Base-by-base conservation (phyloP, 2,113 vertebrate species). In the Microcebus lehilahytsara region DNA sequence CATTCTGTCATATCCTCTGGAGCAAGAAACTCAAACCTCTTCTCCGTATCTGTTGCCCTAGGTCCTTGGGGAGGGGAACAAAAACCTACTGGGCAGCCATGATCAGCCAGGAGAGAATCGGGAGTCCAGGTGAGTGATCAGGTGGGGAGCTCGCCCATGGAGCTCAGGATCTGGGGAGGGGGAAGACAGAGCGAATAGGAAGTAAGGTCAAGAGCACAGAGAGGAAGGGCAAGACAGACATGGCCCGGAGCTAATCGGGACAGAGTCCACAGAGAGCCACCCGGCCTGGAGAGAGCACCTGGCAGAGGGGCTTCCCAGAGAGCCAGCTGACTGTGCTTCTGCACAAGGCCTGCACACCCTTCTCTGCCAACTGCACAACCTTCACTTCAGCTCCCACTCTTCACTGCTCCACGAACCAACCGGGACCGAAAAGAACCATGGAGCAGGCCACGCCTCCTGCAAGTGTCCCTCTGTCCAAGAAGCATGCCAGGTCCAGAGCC, bases 381-480 rank as follows among this genome's bases (percentile, higher is more conserved):
- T 67, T 60, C 11, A 25, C 11, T 51, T 78, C 81, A 86, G 22
- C 46, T 12, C 62, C 22, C 67, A 17, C 12, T 9, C n/a, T 30
- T 9, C n/a, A 14, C 86, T 62, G 8, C 49, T 23, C 34, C 42
- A 42, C 53, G 51, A 81, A 32, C 16, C 7, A 2, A 3, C 34
- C 14, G 9, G n/a, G 49, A 27, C 19, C 40, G 34, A 25, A 62
- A 69, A 0, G 14, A 60, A 19, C 46, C 20, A 0, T 1, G 20
- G 5, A 67, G 56, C 40, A 12, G 12, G 22, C 30, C n/a, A 25
- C 9, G 30, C 23, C 30, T 64, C 72, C 19, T 32, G 14, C 37
- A 64, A 27, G 1, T 9, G 10, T 37, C 60, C 58, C 12, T 86
- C 67, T 32, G 40, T 42, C 67, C 23, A 49, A 11, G 37, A 22